Base-by-base conservation (phyloP, 2,797 vertebrate species). In the Sebastes miniatus region DNA sequence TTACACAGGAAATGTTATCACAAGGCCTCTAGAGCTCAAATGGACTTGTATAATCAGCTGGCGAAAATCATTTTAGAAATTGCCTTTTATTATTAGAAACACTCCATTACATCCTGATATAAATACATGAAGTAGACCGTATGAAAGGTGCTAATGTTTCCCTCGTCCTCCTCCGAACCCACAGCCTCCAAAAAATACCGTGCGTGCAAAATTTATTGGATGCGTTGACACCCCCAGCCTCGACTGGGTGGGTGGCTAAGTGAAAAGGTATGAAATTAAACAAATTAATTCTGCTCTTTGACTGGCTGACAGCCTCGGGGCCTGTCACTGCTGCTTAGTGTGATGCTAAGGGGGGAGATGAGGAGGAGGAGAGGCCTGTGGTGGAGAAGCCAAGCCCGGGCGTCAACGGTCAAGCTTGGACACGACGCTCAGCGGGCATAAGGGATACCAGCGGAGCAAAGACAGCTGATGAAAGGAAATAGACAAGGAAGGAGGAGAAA, bases 251-350 rank as follows among this genome's bases (percentile, higher is more conserved):
- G 76, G 88, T 82, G 89, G 84, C 87, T 85, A 84, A 89, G 85
- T 85, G 91, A 92, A 93, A 93, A 90, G 88, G 90, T 92, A 90
- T 89, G 94, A 95, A 95, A 96, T 96, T 86, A 93, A 93, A 95
- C 91, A 88, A 95, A 96, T 96, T 76, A 95, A 92, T 92, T 92
- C 87, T 89, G 88, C 84, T 62, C 87, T 91, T 90, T 90, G 92
- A 92, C 88, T 81, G 82, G 85, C 89, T 91, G 91, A 63, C n/a
- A 70, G 66, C 80, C 43, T 77, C 76, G 24, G 32, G 66, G 87
- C 76, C 76, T 93, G 90, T 93, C 93, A 80, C 52, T 79, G 73
- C 25, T 59, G 88, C 76, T 93, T 93, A 91, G 92, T 58, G 81
- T 87, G 89, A 89, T 52, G 83, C 76, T 78, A 24, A 24, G 11